A percentile compares a stretch with the other conserved stretches of the same genome.
These are phyloP conservation scores for Tipula unca DNA, from an alignment of 2,888 invertebrate genomes.

Conservation along the genomic window DNA sequence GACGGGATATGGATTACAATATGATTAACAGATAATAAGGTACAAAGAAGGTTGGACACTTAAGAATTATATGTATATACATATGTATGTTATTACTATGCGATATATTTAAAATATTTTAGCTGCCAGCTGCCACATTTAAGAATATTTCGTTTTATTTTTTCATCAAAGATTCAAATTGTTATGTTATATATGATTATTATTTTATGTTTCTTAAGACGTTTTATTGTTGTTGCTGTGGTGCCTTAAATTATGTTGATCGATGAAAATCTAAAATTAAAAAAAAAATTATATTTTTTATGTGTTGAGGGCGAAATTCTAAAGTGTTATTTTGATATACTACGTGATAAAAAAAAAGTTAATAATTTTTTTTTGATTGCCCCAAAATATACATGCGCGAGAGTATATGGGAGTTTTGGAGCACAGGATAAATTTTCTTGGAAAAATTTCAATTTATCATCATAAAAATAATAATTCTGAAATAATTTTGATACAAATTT, in stretches of 20 bases:
- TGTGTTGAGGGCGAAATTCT: conserved; percentile 18
- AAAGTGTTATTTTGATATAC: conserved; percentile 19
- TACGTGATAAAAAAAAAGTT: background rate
- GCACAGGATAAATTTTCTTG: background rate
- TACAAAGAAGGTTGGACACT: background rate
- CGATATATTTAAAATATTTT: background rate
- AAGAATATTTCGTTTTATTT: background rate
- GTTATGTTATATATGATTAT: conserved; percentile 8
- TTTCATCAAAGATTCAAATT: background rate
- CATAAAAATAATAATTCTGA: background rate
- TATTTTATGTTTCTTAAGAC: background rate
- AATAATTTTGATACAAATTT: background rate
- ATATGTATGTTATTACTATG: background rate
- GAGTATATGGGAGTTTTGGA: background rate
- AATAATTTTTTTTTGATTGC: background rate
- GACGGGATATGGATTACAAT: conserved; percentile 14
- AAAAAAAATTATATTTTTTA: background rate
- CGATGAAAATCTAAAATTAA: conserved; percentile 14
- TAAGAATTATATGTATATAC: background rate
- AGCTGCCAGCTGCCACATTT: conserved; percentile 8
- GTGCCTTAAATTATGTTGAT: background rate
- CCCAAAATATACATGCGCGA: background rate
- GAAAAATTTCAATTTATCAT: background rate
- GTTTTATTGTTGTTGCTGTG: background rate
- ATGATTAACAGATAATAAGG: conserved; percentile 19